These are phyloP conservation scores for Protomyctophum bolini DNA, from an alignment of 2,113 vertebrate species.

Conservation along the genomic window DNA sequence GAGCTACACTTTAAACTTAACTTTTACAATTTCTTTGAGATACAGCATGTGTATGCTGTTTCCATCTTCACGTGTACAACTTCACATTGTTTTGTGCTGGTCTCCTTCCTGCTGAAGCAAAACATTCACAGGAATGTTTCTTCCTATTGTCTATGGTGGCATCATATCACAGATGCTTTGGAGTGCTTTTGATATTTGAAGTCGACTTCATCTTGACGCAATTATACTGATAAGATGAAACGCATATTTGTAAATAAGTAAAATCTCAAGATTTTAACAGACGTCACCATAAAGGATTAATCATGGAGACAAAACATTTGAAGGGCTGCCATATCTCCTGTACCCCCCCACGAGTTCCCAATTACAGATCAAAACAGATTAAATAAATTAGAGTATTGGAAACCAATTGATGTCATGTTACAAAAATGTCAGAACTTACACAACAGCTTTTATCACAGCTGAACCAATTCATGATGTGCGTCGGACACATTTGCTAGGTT, in stretches of 20 bases:
- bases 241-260: constrained; percentile 40
- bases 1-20: constrained; percentile 2
- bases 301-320: constrained; percentile 23
- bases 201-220: constrained; percentile 18
- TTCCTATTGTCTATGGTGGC: constrained; percentile 25
- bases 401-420: constrained; percentile 21
- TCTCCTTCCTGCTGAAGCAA: not conserved
- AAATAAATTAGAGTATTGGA: constrained; percentile 25
- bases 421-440: constrained; percentile 13
- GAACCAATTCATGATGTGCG: constrained; percentile 15
- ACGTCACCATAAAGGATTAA: constrained; percentile 31
- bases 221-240: constrained; percentile 40
- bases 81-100: constrained; percentile 11
- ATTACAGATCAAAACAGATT: constrained; percentile 44
- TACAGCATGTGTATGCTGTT: not conserved
- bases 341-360: constrained; percentile 18
- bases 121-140: constrained; percentile 4
- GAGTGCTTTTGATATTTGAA: constrained; percentile 13
- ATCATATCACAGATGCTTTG: constrained; percentile 14
- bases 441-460: constrained; percentile 9
- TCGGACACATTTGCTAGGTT: not conserved
- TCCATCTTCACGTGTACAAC: not conserved
- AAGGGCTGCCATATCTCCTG: constrained; percentile 21
- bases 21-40: not conserved
- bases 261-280: constrained; percentile 35